Base-by-base conservation (phyloP, 2,113 vertebrate species). In the Arothron firmamentum region DNA sequence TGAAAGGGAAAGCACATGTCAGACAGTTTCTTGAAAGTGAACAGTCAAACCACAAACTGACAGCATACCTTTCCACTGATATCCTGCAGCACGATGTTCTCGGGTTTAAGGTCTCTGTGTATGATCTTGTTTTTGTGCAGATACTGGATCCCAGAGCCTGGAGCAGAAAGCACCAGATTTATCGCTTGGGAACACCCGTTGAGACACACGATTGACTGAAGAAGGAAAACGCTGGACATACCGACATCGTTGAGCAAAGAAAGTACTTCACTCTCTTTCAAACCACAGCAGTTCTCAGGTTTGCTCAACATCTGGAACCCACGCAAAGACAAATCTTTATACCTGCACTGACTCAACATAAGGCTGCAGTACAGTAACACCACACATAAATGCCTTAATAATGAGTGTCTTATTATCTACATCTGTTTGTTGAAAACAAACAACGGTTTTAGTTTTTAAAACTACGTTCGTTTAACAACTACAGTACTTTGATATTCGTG, bases 101-200 rank as follows among this genome's bases (percentile, higher is more conserved):
- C 96, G 67, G 97, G 97, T 86, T 99, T 99, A 55, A 99, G 90
- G 80, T 99, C 97, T 89, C 96, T 91, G 88, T 99, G 96, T 75
- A 98, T 98, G 67, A 99, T 98, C 89, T 97, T 96, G 87, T 99
- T 97, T 69, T 94, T 93, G 60, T 99, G 97, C 58, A 99, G 93
- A 88, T 99, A 98, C 77, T 95, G 95, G 80, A 99, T 96, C 17
- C 96, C 97, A 66, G 93, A 94, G 6, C 96, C 97, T 99, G 82
- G 55, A 61, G 42, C 34, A 61, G 45, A 70, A 18, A 46, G 19
- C 9, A 52, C 17, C 0, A 15, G 34, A 42, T 25, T 8, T 38
- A 56, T 1, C 19, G 12, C 42, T 12, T 15, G 21, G 62, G 0
- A n/a, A 19, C 1, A 7, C 15, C n/a, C n/a, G n/a, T n/a, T 34